phyloP scores from a whole-genome alignment of 2,113 vertebrate species.

The Myiopsitta monachus region DNA sequence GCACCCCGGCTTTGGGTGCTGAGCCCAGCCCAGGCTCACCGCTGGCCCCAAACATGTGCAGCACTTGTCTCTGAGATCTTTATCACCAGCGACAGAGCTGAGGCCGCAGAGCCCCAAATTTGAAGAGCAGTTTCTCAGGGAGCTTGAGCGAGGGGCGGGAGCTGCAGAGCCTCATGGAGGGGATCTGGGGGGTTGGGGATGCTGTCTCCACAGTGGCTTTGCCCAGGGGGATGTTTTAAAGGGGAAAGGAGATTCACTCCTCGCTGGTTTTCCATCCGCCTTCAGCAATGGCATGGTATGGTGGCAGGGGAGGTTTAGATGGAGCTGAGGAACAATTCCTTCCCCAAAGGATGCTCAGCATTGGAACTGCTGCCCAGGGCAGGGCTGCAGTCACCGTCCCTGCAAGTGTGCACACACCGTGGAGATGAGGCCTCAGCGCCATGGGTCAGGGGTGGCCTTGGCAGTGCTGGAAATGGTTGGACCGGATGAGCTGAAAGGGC shows the following conservation, averaged over 20 bases:
- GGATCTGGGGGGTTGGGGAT: neutral
- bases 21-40: neutral
- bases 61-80: neutral
- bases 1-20: neutral
- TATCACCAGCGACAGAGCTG: rapidly evolving
- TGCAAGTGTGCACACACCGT: neutral
- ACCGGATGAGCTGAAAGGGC: neutral
- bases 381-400: neutral
- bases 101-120: neutral
- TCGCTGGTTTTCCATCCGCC: neutral
- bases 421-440: neutral
- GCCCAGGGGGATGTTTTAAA: neutral
- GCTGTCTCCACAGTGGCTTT: rapidly evolving
- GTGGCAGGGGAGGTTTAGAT: rapidly evolving
- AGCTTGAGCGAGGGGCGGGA: neutral
- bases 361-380: neutral
- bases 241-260: neutral
- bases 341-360: neutral
- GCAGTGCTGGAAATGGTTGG: neutral
- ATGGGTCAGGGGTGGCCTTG: neutral
- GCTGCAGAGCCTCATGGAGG: rapidly evolving
- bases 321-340: neutral
- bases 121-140: neutral
- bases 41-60: neutral
- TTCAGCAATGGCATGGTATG: rapidly evolving